Evolutionary conservation across 2,113 vertebrate genomes (phyloP).

Genomic region (Dasyurus viverrinus): DNA sequence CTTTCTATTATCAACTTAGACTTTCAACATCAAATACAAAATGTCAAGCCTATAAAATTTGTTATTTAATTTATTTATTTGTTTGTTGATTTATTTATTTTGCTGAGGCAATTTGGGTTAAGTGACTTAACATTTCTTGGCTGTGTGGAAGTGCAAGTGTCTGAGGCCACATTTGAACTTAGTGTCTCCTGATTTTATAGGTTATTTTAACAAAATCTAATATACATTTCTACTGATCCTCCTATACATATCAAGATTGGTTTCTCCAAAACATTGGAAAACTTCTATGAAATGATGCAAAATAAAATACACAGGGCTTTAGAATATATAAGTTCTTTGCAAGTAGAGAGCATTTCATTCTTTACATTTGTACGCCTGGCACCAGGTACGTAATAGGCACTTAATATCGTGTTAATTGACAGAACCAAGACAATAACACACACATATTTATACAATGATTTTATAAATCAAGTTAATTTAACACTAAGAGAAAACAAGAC

Average conservation of each 20-base stretch:
- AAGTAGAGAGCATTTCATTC: not conserved
- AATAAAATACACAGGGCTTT: not conserved
- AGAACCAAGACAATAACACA: not conserved
- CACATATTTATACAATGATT: not conserved
- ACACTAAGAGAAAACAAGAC: not conserved
- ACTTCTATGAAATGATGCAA: not conserved
- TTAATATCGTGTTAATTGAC: not conserved
- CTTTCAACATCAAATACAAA: constrained; percentile 34
- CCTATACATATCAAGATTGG: not conserved
- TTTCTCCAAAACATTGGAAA: not conserved
- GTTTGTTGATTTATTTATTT: no score
- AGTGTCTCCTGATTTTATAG: no score
- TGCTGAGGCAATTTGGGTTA: no score
- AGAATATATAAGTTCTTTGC: not conserved
- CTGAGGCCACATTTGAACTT: no score
- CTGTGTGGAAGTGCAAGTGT: no score
- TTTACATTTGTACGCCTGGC: not conserved
- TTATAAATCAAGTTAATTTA: not conserved
- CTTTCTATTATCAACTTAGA: not conserved
- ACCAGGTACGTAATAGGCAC: constrained; percentile 3
- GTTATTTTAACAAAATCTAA: not conserved
- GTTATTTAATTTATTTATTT: not conserved
- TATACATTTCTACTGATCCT: not conserved
- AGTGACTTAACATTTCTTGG: no score
- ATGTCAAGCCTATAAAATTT: constrained; percentile 13